Base-by-base conservation (phyloP, 2,797 vertebrate species). In the Phylloscopus collybita region DNA sequence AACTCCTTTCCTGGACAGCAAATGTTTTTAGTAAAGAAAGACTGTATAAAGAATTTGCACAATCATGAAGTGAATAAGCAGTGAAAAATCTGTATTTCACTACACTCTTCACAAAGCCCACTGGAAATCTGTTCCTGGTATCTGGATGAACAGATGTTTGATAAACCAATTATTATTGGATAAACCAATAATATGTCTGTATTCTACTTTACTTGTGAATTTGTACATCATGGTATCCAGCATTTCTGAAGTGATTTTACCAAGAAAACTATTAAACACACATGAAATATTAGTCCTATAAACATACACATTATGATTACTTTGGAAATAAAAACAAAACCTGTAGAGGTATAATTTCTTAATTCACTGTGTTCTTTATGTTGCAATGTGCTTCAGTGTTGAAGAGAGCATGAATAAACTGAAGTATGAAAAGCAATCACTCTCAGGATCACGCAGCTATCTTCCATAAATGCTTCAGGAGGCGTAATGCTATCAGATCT, bases 391-490 rank as follows among this genome's bases (percentile, higher is more conserved):
- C 85, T 82, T 94, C 34, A 74, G 17, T 44, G 22, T 61, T 93
- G 67, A 94, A 84, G 61, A 72, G 29, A 93, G 19, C 12, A 60
- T 40, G 76, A 80, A 87, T 65, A 72, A 84, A 72, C 38, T 67
- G 36, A 94, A 93, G 56, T 19, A 67, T 45, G 38, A 87, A 80
- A 90, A 97, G 53, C 57, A 95, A 60, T 81, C 59, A 54, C 17
- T 76, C 26, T 3, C 21, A 89, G 59, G 76, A 93, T 87, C n/a
- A 57, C 1, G 3, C 34, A 60, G 42, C 70, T 45, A 20, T 64
- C 44, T 91, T 82, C 69, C 69, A 25, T 67, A 89, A 97, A 92
- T 65, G 30, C 64, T 93, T 97, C 64, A 87, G 94, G 71, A 85
- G 38, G 25, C 26, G 4, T 44, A 62, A 34, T 12, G 16, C 16